Percentiles rank a stretch among this genome's conserved stretches.
Conservation (phyloP, 2,888 invertebrate genomes). For the Steinernema carpocapsae region DNA sequence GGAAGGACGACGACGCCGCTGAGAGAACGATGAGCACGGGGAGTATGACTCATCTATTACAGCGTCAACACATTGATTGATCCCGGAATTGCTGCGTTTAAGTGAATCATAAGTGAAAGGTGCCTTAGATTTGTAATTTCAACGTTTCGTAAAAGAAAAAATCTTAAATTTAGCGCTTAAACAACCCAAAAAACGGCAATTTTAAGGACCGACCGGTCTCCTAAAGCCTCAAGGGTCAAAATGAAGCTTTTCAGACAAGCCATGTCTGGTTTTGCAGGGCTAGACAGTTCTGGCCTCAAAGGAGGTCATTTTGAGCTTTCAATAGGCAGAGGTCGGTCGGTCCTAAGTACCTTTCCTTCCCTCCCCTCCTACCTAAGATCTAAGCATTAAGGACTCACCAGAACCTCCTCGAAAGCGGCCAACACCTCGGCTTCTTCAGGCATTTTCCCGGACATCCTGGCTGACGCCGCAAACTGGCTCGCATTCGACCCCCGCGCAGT, state of each 20-base stretch:
- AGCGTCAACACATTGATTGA: not conserved
- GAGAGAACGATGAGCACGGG: not conserved
- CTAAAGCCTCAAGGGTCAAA: too few relatives aligned
- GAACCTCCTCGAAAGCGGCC: conserved; percentile 59
- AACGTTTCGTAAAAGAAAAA: too few relatives aligned
- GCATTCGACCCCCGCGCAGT: conserved; percentile 7
- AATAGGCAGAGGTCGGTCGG: not conserved
- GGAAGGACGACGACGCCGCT: not conserved
- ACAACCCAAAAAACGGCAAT: too few relatives aligned
- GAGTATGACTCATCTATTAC: conserved; percentile 23
- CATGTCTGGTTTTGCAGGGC: too few relatives aligned
- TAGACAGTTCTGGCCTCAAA: too few relatives aligned
- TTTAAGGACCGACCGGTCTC: too few relatives aligned
- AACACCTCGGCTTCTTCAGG: conserved; percentile 42
- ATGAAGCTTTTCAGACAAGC: too few relatives aligned
- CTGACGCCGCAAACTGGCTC: not conserved
- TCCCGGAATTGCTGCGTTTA: not conserved
- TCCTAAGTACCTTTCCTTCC: not conserved
- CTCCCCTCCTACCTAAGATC: not conserved
- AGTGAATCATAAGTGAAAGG: conserved; percentile 1
- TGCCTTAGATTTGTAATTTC: too few relatives aligned
- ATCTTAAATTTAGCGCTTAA: too few relatives aligned
- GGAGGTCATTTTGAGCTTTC: too few relatives aligned
- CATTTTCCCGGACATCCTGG: conserved; percentile 17
- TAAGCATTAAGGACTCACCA: conserved; percentile 48